Evolutionary conservation across 2,888 invertebrate genomes (phyloP).

Genomic region (Erebia epiphron): DNA sequence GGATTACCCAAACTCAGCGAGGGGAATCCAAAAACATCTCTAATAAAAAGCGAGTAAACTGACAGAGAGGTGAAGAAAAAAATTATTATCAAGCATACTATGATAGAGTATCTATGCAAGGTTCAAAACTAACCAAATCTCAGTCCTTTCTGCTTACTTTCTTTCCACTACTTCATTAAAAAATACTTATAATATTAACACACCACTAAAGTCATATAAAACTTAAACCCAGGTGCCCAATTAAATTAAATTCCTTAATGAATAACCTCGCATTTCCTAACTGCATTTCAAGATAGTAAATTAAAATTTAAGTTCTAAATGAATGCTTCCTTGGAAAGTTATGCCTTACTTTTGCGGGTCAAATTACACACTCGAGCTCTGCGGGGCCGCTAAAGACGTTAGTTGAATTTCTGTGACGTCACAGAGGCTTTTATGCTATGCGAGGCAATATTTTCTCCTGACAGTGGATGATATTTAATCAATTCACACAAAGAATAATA

Average conservation of each 20-base stretch:
- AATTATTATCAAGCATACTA: too few species aligned
- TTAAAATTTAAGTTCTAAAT: constrained; percentile 19
- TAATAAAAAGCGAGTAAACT: too few species aligned
- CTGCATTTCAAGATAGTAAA: constrained; percentile 18
- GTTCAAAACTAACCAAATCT: too few species aligned
- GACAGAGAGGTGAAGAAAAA: too few species aligned
- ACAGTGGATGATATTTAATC: not conserved
- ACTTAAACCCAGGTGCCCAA: constrained; percentile 7
- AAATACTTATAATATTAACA: not conserved
- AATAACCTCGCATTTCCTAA: constrained; percentile 11
- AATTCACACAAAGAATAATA: not conserved
- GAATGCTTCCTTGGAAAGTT: constrained; percentile 19
- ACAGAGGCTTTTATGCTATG: not conserved
- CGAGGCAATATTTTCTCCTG: not conserved
- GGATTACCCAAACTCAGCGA: too few species aligned
- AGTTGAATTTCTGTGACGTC: constrained; percentile 19
- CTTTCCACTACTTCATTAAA: not conserved
- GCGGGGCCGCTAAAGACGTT: constrained; percentile 7
- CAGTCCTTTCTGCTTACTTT: too few species aligned
- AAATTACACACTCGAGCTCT: constrained; percentile 15
- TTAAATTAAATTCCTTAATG: constrained; percentile 13
- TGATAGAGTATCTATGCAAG: too few species aligned
- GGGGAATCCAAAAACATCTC: too few species aligned
- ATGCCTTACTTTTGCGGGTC: constrained; percentile 15
- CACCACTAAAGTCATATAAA: not conserved